Base-by-base conservation (phyloP, 1,140 invertebrate genomes). In the Uloborus diversus region DNA sequence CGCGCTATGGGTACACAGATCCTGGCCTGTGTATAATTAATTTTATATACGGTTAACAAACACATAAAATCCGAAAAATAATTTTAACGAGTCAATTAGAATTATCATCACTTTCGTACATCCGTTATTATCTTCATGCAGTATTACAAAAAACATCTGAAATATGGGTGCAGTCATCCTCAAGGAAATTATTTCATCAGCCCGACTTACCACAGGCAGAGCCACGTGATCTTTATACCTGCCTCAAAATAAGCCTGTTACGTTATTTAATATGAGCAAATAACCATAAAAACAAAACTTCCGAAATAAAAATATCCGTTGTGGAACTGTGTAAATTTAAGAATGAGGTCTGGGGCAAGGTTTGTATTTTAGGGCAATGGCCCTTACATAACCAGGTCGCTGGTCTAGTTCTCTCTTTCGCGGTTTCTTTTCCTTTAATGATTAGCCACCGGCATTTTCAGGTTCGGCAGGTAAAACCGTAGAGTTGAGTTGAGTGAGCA, bases 281-380 rank as follows among this genome's bases (percentile, higher is more conserved):
- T 4, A 64, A 42, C 13, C 17, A 5, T 5, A 28, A 28, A 13
- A 25, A 56, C 4, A 56, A 56, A 20, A 9, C 23, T n/a, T 23
- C 57, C 11, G 28, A 25, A 25, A 65, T 9, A 66, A 66, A 30
- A 30, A 51, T n/a, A 49, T 17, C 5, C 30, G 23, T 14, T 7
- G 49, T 25, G 33, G 47, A 69, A 51, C 30, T 56, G 70, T 73
- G 70, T 62, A 73, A 73, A 73, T 73, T 73, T 73, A 5, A 59
- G 70, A 73, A 73, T 62, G 70, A n/a, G 73, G 73, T 65, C 73
- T 78, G 73, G 73, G 61, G 66, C 73, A 78, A 65, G 70, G 61
- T 66, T 66, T 49, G 59, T 56, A 78, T 78, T 53, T n/a, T 78
- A 42, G 73, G 73, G 47, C 73, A 78, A 56, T 78, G 73, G 59